Percentiles rank a stretch among this genome's conserved stretches.
Conservation (phyloP, 2,113 vertebrate species). For the Cyprinus carpio region DNA sequence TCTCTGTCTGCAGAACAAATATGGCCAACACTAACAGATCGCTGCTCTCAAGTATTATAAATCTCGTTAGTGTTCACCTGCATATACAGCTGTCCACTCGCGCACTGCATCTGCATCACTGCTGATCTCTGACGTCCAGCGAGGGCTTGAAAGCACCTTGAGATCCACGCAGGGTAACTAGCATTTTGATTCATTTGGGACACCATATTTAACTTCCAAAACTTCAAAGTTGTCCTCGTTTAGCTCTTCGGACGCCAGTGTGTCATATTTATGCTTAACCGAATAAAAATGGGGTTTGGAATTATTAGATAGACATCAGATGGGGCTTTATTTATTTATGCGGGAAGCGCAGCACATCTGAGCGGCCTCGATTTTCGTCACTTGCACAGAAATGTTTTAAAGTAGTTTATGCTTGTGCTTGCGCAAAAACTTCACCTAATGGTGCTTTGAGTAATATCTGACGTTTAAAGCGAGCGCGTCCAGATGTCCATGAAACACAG, state of each 20-base stretch:
- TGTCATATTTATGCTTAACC: slow-evolving; percentile 18
- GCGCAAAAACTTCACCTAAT: not conserved
- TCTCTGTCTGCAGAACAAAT: too few relatives aligned
- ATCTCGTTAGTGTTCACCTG: not conserved
- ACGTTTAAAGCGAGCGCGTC: not conserved
- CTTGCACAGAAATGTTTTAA: slow-evolving; percentile 1
- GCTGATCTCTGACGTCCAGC: not conserved
- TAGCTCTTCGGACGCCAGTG: not conserved
- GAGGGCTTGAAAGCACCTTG: not conserved
- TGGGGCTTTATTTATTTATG: slow-evolving; percentile 21
- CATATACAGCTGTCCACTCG: not conserved
- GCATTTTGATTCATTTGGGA: not conserved
- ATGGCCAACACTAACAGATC: not conserved
- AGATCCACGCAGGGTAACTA: not conserved
- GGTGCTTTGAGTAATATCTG: not conserved
- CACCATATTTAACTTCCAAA: not conserved
- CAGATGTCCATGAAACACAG: slow-evolving; percentile 8
- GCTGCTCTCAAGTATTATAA: not conserved
- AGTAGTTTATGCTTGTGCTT: not conserved
- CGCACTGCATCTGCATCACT: not conserved
- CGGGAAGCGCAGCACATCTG: not conserved
- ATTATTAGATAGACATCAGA: slow-evolving; percentile 29
- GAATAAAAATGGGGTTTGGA: not conserved
- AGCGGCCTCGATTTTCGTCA: not conserved
- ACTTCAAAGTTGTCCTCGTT: slow-evolving; percentile 40